Base-by-base conservation (phyloP, 2,113 vertebrate genomes). In the Cyprinus carpio region DNA sequence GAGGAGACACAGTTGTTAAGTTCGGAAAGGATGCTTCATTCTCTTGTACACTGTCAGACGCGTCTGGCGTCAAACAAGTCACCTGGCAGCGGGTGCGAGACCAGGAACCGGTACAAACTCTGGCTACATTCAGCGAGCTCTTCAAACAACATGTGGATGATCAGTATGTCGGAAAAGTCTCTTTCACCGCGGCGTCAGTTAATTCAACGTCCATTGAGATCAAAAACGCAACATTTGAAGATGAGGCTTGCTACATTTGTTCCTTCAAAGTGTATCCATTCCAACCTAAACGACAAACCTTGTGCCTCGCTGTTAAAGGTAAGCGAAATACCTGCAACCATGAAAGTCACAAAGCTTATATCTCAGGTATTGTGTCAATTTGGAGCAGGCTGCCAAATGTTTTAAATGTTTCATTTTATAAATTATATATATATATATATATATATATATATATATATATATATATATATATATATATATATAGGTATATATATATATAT, bases 171-270 rank as follows among this genome's bases (percentile, higher is more conserved):
- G 76, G 34, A 2, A 88, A 84, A 84, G 58, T 88, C 6, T 34
- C 31, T 11, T 40, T 86, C 9, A 25, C 23, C 4, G 1, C 25
- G 25, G 75, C 75, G 25, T 84, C 81, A 7, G 18, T 84, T 11
- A 78, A 76, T 10, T 40, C 31, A 13, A 81, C 81, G 0, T 75
- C 75, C 0, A 86, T 88, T 20, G 49, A 69, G 34, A 84, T 88
- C 0, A 88, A 69, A 72, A 81, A 86, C 1, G 72, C 91, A 0
- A 91, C 90, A 0, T 93, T 92, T 91, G 84, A 29, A 0, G 94
- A 95, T 11, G 93, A 94, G 4, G 85, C 89, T 29, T 95, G 94
- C 20, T 94, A 94, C 6, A 72, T 92, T 0, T 95, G 94, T 40
- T 89, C 90, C 0, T 95, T 95, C 31, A 92, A 94, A 2, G 88